These are phyloP conservation scores for Gari tellinella DNA, from an alignment of 2,888 invertebrate genomes.

Conservation along the genomic window DNA sequence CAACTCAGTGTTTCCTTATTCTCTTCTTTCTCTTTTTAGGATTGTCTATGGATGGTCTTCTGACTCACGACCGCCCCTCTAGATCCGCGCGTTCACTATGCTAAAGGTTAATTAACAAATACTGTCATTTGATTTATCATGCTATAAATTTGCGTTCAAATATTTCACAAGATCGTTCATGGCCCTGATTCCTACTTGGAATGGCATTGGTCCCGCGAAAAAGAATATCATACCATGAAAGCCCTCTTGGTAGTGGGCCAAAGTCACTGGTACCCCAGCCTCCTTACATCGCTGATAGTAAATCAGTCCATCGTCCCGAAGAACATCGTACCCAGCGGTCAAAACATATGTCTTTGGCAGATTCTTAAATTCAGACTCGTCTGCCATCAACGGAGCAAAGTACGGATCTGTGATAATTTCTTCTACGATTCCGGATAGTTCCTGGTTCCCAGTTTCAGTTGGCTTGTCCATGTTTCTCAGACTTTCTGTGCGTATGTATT, in stretches of 20 bases:
- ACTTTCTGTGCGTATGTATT: slow-evolving; percentile 63
- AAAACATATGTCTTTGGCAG: slow-evolving; percentile 81
- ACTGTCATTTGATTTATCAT: too few relatives aligned
- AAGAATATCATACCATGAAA: slow-evolving; percentile 76
- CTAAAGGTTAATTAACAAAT: too few relatives aligned
- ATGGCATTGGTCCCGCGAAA: slow-evolving; percentile 69
- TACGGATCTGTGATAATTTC: slow-evolving; percentile 68
- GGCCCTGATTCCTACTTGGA: slow-evolving; percentile 65
- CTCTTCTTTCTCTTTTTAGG: too few relatives aligned
- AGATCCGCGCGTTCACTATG: too few relatives aligned
- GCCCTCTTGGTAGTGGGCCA: slow-evolving; percentile 70
- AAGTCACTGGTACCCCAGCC: slow-evolving; percentile 74
- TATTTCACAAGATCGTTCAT: slow-evolving; percentile 69
- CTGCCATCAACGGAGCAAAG: slow-evolving; percentile 82
- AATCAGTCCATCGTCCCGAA: slow-evolving; percentile 83
- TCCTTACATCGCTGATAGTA: slow-evolving; percentile 79
- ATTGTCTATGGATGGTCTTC: too few relatives aligned
- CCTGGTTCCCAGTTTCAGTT: slow-evolving; percentile 63
- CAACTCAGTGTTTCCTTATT: too few relatives aligned
- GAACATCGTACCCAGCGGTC: slow-evolving; percentile 83
- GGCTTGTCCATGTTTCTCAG: slow-evolving; percentile 63
- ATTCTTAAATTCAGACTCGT: slow-evolving; percentile 65
- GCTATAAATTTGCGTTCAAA: slow-evolving; percentile 60
- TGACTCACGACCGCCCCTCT: too few relatives aligned
- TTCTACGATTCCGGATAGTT: slow-evolving; percentile 60